Base-by-base conservation (phyloP, 2,797 vertebrate species). In the Sparus aurata region DNA sequence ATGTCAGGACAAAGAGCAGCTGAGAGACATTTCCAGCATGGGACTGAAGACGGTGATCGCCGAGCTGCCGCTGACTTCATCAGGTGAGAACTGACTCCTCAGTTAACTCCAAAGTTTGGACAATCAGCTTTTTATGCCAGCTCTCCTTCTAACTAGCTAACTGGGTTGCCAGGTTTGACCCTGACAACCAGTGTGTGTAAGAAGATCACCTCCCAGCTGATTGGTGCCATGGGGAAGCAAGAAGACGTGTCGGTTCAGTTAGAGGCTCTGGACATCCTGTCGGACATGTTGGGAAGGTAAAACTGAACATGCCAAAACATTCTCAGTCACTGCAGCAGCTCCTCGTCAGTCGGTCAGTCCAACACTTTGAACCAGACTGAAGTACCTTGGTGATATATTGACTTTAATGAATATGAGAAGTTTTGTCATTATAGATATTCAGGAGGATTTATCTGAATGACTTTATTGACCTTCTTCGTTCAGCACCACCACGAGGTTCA, bases 251-350 rank as follows among this genome's bases (percentile, higher is more conserved):
- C 97, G 0, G 93, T 98, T 46, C 98, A 99, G 91, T 75, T 99
- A 62, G 98, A 99, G 91, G 98, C 98, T 12, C 94, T 99, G 87
- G 98, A 99, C 92, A 99, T 99, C 90, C 94, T 99, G 87, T 97
- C 97, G 0, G 98, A 99, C 91, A 98, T 99, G 97, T 93, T 99
- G 90, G 97, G 96, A 95, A 96, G 98, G 98, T 99, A 88, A 77
- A 12, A 57, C 2, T 18, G 53, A 59, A 41, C 16, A 22, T 41
- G 30, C 11, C 10, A 8, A 2, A 23, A 20, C 47, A 3, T 50
- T 18, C 11, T 50, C 9, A 50, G 18, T 3, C 49, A 4, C 0
- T 8, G 18, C 18, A 20, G 47, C 47, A 50, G 23, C 10, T 12
- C 50, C 11, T 3, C 5, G 50, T 27, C 54, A 25, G 54, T 1